Evolutionary conservation across 2,888 invertebrate genomes (phyloP), one percentile per base, ranked within the genome.

Genomic region (Spodoptera littoralis): DNA sequence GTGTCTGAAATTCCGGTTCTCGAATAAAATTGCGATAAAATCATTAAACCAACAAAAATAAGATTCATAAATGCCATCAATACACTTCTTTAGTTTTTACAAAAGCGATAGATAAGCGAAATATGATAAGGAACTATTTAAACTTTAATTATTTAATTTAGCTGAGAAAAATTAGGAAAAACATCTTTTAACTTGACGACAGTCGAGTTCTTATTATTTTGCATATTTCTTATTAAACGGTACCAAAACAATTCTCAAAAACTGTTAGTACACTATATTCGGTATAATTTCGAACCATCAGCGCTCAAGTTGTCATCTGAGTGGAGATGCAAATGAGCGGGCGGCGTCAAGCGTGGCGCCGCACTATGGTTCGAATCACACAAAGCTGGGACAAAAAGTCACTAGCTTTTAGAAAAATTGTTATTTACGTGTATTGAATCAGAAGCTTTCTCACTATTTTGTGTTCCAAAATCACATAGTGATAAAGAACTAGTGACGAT

Each of bases 301-400:
- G 65, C 57, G 80, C 80, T 77, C 79, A 82, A 83, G 80, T 84
- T 71, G 80, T 81, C 82, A 80, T 81, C 77, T 79, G 77, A 77
- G 84, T 84, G 83, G 82, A 84, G 87, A 92, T 92, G 92, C 88
- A 92, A 92, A 91, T 91, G 91, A 91, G 87, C 68, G 75, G 72
- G 81, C 68, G 85, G 77, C 83, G 80, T 78, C 83, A 76, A 69
- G 73, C 73, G 67, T 77, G 87, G 87, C 89, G 90, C 89, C 90
- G 82, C 76, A 75, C 71, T 51, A 71, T 70, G 57, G 11, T 27
- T 27, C 13, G 6, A 8, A 5, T 47, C 27, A 1, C 4, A 13
- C 2, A 22, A 36, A 27, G 18, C n/a, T 46, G 53, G 24, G 70
- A 12, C 55, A 53, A 73, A 59, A 59, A 47, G n/a, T 44, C 18